Evolutionary conservation across 1,140 invertebrate species (phyloP).

Genomic region (Phocides pigmalion): DNA sequence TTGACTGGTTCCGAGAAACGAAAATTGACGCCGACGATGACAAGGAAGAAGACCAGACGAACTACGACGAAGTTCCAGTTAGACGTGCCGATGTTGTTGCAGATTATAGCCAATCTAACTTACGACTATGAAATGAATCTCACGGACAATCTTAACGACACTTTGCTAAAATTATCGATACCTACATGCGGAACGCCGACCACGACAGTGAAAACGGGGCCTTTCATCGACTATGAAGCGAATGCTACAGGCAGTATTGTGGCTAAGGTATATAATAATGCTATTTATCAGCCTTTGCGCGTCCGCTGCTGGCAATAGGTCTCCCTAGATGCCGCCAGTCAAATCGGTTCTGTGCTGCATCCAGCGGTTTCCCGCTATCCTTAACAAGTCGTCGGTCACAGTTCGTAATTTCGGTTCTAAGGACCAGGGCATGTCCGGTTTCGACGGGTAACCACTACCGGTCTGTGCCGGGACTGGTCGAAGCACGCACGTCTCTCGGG

Average conservation of each 20-base stretch:
- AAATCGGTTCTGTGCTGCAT: too few species aligned
- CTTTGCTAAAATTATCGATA: slow-evolving; percentile 42
- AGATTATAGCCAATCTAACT: slow-evolving; percentile 49
- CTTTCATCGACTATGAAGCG: slow-evolving; percentile 41
- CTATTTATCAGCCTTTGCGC: too few species aligned
- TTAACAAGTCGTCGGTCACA: too few species aligned
- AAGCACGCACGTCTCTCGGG: too few species aligned
- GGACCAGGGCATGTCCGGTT: too few species aligned
- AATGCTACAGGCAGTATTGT: slow-evolving; percentile 46
- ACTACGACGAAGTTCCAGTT: slow-evolving; percentile 26
- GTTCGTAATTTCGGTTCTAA: too few species aligned
- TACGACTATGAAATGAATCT: slow-evolving; percentile 53
- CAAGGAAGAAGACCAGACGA: background rate
- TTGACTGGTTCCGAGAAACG: too few species aligned
- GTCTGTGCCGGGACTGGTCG: too few species aligned
- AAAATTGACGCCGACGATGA: background rate
- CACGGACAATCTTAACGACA: slow-evolving; percentile 49
- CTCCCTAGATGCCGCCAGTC: too few species aligned
- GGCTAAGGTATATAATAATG: slow-evolving; percentile 48
- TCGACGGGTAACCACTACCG: too few species aligned
- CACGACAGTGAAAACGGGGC: background rate
- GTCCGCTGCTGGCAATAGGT: too few species aligned
- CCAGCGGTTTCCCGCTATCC: too few species aligned
- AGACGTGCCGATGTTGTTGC: slow-evolving; percentile 44
- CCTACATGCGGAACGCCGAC: slow-evolving; percentile 46